Evolutionary conservation across 1,140 invertebrate genomes (phyloP).

Genomic region (Zaprionus ornatus): DNA sequence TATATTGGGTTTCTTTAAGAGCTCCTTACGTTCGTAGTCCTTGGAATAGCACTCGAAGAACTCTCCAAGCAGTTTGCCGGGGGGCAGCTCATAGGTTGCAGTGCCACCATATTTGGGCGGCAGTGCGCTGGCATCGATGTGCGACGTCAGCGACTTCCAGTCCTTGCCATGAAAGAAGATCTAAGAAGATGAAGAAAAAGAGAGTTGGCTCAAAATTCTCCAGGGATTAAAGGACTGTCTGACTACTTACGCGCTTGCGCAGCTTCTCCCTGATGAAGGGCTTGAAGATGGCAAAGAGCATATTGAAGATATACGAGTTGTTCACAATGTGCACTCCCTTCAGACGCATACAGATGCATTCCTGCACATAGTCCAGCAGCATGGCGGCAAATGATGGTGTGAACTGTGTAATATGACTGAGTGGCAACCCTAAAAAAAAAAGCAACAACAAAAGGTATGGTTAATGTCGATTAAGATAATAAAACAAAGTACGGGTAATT

Average conservation of each 20-base stretch:
- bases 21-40: conserved; percentile 85
- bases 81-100: conserved; percentile 84
- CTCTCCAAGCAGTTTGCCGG: conserved; percentile 84
- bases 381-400: conserved; percentile 88
- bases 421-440: conserved; percentile 84
- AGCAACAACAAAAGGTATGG: background rate
- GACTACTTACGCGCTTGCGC: conserved; percentile 85
- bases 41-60: conserved; percentile 85
- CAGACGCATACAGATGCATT: conserved; percentile 85
- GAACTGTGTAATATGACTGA: conserved; percentile 89
- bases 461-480: conserved; percentile 6
- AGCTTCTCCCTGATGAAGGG: conserved; percentile 89
- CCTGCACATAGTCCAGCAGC: conserved; percentile 88
- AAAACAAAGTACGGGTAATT: conserved; percentile 7
- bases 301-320: conserved; percentile 91
- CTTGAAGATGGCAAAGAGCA: conserved; percentile 91
- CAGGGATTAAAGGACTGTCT: no score
- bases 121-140: conserved; percentile 87
- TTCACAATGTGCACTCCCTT: conserved; percentile 91
- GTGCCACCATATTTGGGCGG: conserved; percentile 89
- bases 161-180: conserved; percentile 91
- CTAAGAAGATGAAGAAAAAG: conserved; percentile 65
- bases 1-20: background rate
- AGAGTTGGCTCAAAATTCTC: background rate
- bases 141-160: conserved; percentile 86